A percentile compares a stretch with the other conserved stretches of the same genome.
These are phyloP conservation scores for Bos javanicus DNA, from an alignment of 2,113 vertebrate species.

Conservation along the genomic window DNA sequence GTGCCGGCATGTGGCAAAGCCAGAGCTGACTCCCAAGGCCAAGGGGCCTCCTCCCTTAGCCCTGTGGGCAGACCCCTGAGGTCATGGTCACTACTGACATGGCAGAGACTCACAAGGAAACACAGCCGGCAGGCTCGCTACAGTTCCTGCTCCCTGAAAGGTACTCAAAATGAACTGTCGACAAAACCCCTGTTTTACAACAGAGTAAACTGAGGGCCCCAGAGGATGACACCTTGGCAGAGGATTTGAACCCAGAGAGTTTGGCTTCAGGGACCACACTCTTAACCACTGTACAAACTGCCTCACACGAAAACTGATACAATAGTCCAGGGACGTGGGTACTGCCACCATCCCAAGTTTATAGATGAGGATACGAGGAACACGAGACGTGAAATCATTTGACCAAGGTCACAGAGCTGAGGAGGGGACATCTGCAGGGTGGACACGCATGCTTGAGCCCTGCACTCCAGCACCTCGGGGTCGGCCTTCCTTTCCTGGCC, in stretches of 20 bases:
- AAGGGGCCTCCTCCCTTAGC: neutral
- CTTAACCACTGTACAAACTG: neutral
- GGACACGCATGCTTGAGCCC: neutral
- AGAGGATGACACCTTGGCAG: neutral
- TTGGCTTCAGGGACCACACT: neutral
- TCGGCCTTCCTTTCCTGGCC: neutral
- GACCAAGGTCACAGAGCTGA: neutral
- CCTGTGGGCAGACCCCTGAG: neutral
- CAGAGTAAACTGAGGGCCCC: neutral
- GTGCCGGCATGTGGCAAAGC: neutral
- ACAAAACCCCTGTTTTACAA: neutral
- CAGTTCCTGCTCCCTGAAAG: neutral
- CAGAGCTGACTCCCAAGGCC: neutral
- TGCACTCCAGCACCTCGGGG: rapidly evolving
- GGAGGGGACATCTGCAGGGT: rapidly evolving
- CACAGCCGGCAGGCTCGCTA: neutral
- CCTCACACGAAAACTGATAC: neutral
- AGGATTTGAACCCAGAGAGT: neutral
- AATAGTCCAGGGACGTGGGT: rapidly evolving
- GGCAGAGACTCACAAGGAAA: neutral
- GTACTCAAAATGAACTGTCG: neutral
- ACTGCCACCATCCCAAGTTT: neutral
- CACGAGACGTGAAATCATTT: neutral
- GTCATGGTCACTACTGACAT: rapidly evolving
- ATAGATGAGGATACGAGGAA: neutral